Conservation (phyloP, 1,140 invertebrate species). For the Chelonus insularis region DNA sequence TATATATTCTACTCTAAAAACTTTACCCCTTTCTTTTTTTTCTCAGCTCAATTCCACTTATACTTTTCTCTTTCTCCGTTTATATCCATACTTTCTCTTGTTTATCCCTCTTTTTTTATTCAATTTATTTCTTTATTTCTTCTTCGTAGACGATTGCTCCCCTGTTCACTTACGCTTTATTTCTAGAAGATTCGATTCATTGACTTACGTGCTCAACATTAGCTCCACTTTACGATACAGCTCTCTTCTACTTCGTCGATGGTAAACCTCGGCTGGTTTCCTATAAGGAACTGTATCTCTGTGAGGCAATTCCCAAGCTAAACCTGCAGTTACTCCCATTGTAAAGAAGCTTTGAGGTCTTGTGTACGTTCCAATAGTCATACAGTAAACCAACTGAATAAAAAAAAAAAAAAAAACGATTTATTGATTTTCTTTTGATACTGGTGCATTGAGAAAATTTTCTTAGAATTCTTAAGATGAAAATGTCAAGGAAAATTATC, state of each 20-base stretch:
- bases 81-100: too few species aligned
- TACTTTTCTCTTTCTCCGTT: too few species aligned
- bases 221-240: constrained; percentile 55
- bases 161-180: not conserved
- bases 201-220: constrained; percentile 56
- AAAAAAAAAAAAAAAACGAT: not conserved
- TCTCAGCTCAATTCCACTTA: too few species aligned
- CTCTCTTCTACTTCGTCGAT: constrained; percentile 57
- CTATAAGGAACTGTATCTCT: constrained; percentile 42
- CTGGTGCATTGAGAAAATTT: constrained; percentile 1
- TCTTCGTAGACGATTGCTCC: too few species aligned
- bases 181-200: constrained; percentile 1
- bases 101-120: too few species aligned
- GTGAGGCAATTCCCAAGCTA: constrained; percentile 74
- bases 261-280: constrained; percentile 53
- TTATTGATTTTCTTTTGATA: not conserved
- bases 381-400: constrained; percentile 66
- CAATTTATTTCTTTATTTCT: not conserved
- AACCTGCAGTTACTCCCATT: constrained; percentile 70
- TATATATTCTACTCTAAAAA: not conserved
- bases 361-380: constrained; percentile 63
- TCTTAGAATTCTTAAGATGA: too few species aligned
- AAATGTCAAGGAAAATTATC: too few species aligned
- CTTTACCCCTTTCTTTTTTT: too few species aligned
- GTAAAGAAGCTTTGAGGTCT: constrained; percentile 66